Evolutionary conservation across 2,113 vertebrate genomes (phyloP).

Genomic region (Arenaria interpres): DNA sequence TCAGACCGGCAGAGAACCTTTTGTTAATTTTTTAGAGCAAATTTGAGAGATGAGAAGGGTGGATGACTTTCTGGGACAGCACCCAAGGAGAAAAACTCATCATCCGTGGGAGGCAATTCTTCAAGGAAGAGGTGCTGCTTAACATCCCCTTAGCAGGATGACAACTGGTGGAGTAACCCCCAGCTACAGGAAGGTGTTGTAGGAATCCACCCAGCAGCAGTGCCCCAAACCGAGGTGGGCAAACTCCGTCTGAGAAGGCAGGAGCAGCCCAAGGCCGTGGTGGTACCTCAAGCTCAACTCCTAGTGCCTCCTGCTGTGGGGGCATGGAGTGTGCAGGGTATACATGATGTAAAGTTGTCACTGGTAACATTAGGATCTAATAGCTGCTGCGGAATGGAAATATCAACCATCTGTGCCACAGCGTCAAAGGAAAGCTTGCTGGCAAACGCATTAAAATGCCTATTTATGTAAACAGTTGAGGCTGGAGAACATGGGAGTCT

Average conservation of each 20-base stretch:
- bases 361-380: background rate
- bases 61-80: background rate
- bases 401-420: constrained; percentile 54
- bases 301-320: background rate
- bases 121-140: background rate
- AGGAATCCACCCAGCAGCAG: background rate
- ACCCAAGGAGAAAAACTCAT: background rate
- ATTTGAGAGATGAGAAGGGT: background rate
- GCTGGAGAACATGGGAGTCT: background rate
- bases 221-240: background rate
- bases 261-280: background rate
- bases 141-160: background rate
- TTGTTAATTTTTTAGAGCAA: background rate
- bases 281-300: background rate
- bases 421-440: constrained; percentile 21
- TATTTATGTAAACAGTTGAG: constrained; percentile 17
- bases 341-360: background rate
- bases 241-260: background rate
- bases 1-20: background rate
- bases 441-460: constrained; percentile 25
- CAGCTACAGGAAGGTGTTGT: background rate
- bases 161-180: background rate
- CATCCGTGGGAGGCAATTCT: background rate
- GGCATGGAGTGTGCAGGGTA: background rate
- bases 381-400: constrained; percentile 7